Conservation (phyloP, 2,888 invertebrate genomes). For the Artemia sinica region DNA sequence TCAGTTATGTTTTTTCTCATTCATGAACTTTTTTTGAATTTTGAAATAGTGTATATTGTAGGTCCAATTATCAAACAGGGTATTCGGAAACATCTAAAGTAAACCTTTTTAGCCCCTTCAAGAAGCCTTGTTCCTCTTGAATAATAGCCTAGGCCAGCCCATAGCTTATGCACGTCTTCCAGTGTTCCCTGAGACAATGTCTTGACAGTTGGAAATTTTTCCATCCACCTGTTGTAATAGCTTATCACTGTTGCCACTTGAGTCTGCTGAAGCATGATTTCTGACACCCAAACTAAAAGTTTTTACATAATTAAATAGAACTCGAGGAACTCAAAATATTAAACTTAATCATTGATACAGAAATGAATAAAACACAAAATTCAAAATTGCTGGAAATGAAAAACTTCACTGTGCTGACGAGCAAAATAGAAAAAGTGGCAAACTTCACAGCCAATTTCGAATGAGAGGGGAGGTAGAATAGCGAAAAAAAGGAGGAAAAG, state of each 20-base stretch:
- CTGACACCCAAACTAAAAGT: slow-evolving; percentile 33
- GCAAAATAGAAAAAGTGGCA: too few species aligned
- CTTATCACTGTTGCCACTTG: slow-evolving; percentile 34
- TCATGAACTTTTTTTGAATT: too few species aligned
- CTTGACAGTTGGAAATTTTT: slow-evolving; percentile 33
- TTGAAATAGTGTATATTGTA: too few species aligned
- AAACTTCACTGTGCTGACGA: background rate
- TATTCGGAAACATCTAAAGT: background rate
- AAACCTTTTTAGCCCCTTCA: slow-evolving; percentile 32
- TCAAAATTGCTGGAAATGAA: background rate
- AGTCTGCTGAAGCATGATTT: slow-evolving; percentile 36
- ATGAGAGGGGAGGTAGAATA: too few species aligned
- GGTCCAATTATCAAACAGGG: too few species aligned
- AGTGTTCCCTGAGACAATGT: slow-evolving; percentile 30
- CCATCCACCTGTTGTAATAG: slow-evolving; percentile 35
- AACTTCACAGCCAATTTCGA: too few species aligned
- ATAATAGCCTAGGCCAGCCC: slow-evolving; percentile 36
- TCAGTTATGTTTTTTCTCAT: too few species aligned
- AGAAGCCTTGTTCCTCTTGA: slow-evolving; percentile 32
- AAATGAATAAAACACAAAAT: background rate
- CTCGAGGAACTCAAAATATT: background rate
- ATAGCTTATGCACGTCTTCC: slow-evolving; percentile 34
- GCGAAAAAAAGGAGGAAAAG: too few species aligned
- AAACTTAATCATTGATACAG: slow-evolving; percentile 12
- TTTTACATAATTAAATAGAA: too few species aligned